A percentile compares a stretch with the other conserved stretches of the same genome.
phyloP scores from a whole-genome alignment of 2,113 vertebrate species.

The Peromyscus leucopus region DNA sequence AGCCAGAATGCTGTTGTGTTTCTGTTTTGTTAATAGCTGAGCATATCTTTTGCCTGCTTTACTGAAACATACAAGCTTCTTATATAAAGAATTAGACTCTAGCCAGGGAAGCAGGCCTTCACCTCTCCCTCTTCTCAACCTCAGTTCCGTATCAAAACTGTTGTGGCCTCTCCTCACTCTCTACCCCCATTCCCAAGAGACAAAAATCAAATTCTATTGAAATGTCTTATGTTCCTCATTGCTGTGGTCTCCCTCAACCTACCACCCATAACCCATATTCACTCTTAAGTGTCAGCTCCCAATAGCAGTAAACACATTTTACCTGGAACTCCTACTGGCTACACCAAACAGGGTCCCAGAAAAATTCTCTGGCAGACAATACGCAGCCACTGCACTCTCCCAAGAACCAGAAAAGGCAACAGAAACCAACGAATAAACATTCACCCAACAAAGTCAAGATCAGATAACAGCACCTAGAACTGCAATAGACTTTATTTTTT shows the following conservation, averaged over 20 bases:
- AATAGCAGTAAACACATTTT: too few species aligned
- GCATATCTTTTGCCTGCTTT: background rate
- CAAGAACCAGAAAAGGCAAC: background rate
- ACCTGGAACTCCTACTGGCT: background rate
- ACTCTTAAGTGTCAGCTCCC: background rate
- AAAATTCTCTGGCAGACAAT: background rate
- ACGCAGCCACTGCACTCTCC: background rate
- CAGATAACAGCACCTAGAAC: too few species aligned
- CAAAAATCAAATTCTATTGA: background rate
- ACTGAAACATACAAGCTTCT: background rate
- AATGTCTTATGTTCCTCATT: background rate
- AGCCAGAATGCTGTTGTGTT: background rate
- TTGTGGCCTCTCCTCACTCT: background rate
- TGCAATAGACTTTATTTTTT: too few species aligned
- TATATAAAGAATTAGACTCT: background rate
- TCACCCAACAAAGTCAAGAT: too few species aligned
- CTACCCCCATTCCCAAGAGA: background rate
- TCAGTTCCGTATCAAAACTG: background rate
- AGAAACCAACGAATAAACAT: too few species aligned
- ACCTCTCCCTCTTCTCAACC: background rate
- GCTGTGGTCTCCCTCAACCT: background rate
- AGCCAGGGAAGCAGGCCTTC: background rate
- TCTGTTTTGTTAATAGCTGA: background rate
- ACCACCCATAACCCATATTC: background rate
- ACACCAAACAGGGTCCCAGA: background rate